These are phyloP conservation scores for Lasioglossum baleicum DNA, from an alignment of 1,140 invertebrate genomes.

Conservation along the genomic window DNA sequence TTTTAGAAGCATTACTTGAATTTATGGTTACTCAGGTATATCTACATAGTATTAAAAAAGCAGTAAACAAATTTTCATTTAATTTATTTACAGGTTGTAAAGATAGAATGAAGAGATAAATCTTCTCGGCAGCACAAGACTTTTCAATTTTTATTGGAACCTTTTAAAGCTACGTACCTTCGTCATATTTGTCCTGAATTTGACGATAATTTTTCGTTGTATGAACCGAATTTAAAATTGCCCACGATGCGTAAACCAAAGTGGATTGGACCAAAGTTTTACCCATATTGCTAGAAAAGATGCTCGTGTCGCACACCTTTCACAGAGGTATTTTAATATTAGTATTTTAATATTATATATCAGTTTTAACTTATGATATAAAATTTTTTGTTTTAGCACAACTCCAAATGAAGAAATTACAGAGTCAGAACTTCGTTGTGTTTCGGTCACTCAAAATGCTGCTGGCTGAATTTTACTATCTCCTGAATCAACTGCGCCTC, in stretches of 20 bases:
- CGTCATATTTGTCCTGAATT: constrained; percentile 95
- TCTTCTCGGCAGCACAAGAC: constrained; percentile 87
- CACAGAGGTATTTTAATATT: constrained; percentile 82
- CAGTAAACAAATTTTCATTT: too few relatives aligned
- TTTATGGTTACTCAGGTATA: too few relatives aligned
- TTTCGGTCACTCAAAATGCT: too few relatives aligned
- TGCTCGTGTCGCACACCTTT: constrained; percentile 73
- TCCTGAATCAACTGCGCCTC: too few relatives aligned
- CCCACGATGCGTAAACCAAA: constrained; percentile 82
- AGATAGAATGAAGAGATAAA: constrained; percentile 95
- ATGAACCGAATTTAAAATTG: constrained; percentile 91
- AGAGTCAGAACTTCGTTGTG: too few relatives aligned
- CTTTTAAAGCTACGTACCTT: constrained; percentile 95
- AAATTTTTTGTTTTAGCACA: too few relatives aligned
- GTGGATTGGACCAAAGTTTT: constrained; percentile 92
- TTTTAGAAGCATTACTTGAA: constrained; percentile 93
- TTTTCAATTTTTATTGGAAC: constrained; percentile 95
- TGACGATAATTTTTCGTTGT: constrained; percentile 90
- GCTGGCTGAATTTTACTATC: too few relatives aligned
- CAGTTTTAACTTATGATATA: too few relatives aligned
- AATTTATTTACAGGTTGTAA: constrained; percentile 83
- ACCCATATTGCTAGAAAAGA: constrained; percentile 87
- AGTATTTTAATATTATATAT: too few relatives aligned
- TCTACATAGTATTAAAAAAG: too few relatives aligned
- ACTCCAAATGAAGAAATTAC: too few relatives aligned